Evolutionary conservation across 2,113 vertebrate genomes (phyloP).

Genomic region (Laticauda colubrina): DNA sequence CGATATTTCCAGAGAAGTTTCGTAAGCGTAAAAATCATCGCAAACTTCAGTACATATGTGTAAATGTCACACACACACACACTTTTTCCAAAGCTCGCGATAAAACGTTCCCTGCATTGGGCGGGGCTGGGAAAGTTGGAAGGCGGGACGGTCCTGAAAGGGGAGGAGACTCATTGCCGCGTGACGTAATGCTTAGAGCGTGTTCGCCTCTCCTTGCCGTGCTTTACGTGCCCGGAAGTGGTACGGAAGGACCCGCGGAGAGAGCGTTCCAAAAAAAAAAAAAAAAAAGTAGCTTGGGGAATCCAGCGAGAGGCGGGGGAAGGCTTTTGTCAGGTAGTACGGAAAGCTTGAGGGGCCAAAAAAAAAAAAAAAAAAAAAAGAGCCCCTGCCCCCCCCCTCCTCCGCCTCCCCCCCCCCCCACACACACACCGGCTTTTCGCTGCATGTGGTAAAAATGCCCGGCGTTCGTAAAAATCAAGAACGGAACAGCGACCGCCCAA

Average conservation of each 20-base stretch:
- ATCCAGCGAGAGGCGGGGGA: neutral
- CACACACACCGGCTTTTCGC: neutral
- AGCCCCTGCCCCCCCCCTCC: no score
- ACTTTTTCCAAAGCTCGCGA: neutral
- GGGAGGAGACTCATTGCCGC: neutral
- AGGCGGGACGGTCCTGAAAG: neutral
- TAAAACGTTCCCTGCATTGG: neutral
- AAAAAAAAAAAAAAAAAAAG: no score
- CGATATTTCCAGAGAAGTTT: no score
- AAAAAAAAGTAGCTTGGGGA: neutral
- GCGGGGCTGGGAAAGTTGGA: fast-evolving
- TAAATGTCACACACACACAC: no score
- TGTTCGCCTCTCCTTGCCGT: neutral
- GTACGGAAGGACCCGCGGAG: neutral
- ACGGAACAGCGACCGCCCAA: constrained; percentile 58
- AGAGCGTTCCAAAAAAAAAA: neutral
- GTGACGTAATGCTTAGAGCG: neutral
- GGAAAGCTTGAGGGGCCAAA: constrained; percentile 42
- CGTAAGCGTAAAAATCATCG: no score
- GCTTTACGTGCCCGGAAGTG: constrained; percentile 17
- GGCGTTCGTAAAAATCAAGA: constrained; percentile 64
- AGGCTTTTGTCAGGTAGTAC: constrained; percentile 16
- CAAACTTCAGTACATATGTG: no score
- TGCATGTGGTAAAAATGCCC: constrained; percentile 62
- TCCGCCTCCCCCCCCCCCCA: neutral